Percentiles rank a stretch among this genome's conserved stretches.
phyloP scores from a whole-genome alignment of 2,113 vertebrate species.

The Struthio camelus region DNA sequence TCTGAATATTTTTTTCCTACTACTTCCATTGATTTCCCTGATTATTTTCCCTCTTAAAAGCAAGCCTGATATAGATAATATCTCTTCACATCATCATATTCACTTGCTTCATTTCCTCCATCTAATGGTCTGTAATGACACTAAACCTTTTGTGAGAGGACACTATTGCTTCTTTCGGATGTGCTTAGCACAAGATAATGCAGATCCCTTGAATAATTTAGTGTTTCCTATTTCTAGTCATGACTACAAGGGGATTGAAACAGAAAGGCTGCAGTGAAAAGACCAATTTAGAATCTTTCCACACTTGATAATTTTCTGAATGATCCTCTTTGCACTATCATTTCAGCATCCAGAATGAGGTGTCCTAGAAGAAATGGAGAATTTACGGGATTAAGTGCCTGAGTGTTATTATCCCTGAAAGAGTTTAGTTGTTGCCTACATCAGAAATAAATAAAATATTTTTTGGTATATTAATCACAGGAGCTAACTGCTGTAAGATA shows the following conservation, averaged over 20 bases:
- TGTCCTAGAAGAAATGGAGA: not conserved
- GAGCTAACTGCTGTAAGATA: not conserved
- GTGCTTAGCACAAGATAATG: conserved; percentile 29
- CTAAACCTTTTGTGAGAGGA: not conserved
- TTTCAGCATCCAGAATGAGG: not conserved
- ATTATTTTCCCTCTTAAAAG: not conserved
- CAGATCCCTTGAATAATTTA: conserved; percentile 51
- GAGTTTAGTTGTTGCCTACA: not conserved
- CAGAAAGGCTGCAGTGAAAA: not conserved
- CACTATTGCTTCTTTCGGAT: not conserved
- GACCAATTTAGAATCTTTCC: not conserved
- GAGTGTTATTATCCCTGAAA: not conserved
- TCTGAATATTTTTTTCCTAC: not conserved
- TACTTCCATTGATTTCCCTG: not conserved
- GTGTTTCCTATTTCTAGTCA: conserved; percentile 19
- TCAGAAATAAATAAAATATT: not conserved
- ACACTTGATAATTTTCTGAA: not conserved
- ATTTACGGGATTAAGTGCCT: not conserved
- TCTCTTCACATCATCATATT: not conserved
- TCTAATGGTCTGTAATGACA: conserved; percentile 26
- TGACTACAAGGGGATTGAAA: not conserved
- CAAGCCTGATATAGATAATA: not conserved
- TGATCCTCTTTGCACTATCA: not conserved
- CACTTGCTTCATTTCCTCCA: conserved; percentile 8
- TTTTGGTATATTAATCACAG: not conserved